phyloP scores from a whole-genome alignment of 2,797 vertebrate genomes.

The Crocodylus rhombifer region DNA sequence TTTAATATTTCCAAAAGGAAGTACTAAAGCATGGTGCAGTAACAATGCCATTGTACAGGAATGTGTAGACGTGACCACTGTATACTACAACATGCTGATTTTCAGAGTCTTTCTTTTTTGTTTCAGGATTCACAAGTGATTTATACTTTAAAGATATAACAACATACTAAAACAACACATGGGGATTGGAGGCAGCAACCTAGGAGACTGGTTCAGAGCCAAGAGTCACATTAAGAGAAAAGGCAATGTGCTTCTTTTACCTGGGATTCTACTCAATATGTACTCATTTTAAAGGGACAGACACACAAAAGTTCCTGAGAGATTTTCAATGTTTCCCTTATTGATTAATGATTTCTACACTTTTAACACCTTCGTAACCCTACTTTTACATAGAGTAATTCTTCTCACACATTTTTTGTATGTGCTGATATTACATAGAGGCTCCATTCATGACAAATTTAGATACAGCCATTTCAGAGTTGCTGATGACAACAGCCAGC shows the following conservation, averaged over 20 bases:
- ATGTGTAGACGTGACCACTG: neutral
- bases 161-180: neutral
- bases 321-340: neutral
- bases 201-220: rapidly evolving
- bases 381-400: too few relatives aligned
- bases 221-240: neutral
- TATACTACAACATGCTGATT: neutral
- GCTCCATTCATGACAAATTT: neutral
- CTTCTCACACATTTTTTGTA: too few relatives aligned
- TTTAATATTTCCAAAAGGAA: too few relatives aligned
- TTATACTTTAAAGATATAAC: neutral
- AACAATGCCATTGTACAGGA: too few relatives aligned
- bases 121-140: neutral
- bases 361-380: neutral
- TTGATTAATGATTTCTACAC: neutral
- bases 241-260: neutral
- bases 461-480: conserved; percentile 1
- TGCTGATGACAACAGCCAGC: neutral
- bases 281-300: neutral
- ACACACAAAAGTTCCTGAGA: neutral
- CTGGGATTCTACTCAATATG: neutral
- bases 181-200: neutral
- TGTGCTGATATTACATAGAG: neutral
- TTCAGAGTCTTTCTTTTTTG: neutral
- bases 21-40: too few relatives aligned